These are phyloP conservation scores for Rhogogaster chlorosoma DNA, from an alignment of 2,888 invertebrate species.

Conservation along the genomic window DNA sequence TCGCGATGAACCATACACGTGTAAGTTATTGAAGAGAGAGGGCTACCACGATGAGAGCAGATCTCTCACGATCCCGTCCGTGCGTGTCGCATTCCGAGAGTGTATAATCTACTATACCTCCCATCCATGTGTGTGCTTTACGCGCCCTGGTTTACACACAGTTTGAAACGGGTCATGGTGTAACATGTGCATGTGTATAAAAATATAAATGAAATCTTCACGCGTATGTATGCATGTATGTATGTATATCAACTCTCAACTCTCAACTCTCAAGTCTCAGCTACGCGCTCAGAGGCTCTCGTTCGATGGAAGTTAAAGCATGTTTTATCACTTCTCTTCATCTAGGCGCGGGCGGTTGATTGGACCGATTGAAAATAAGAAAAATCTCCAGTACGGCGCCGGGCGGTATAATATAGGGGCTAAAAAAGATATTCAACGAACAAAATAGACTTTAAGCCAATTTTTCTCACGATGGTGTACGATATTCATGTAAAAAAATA, in stretches of 20 bases:
- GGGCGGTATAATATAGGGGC: not conserved
- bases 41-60: slow-evolving; percentile 54
- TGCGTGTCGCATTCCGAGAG: slow-evolving; percentile 63
- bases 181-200: not conserved
- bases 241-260: too few relatives aligned
- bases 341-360: slow-evolving; percentile 60
- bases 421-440: not conserved
- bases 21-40: slow-evolving; percentile 1
- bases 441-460: not conserved
- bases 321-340: slow-evolving; percentile 67
- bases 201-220: not conserved
- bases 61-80: slow-evolving; percentile 57
- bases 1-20: not conserved
- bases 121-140: not conserved
- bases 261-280: not conserved
- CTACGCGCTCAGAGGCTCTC: slow-evolving; percentile 59
- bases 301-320: slow-evolving; percentile 61
- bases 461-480: not conserved
- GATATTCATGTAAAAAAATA: not conserved
- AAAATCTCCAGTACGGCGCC: slow-evolving; percentile 1
- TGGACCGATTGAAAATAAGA: slow-evolving; percentile 49
- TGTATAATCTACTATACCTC: slow-evolving; percentile 42
- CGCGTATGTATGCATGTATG: not conserved
- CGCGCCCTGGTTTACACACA: slow-evolving; percentile 2
- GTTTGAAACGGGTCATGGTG: not conserved